Base-by-base conservation (phyloP, 2,888 invertebrate species). In the Sesia bembeciformis region DNA sequence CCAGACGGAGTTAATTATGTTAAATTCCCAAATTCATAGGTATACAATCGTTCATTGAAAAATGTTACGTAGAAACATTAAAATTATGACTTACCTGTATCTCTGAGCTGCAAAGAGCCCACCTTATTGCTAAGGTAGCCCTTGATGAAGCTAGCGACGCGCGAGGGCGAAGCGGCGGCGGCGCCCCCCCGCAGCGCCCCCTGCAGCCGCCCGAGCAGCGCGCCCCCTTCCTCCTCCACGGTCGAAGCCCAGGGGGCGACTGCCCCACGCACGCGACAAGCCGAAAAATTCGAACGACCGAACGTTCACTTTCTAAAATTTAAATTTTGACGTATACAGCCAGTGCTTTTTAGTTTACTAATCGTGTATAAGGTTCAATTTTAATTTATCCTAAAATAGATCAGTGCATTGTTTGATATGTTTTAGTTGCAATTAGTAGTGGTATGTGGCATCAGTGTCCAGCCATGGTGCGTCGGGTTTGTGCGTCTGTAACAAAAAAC, bases 91-190 rank as follows among this genome's bases (percentile, higher is more conserved):
- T 90, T 69, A 94, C 94, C 94, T 93, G 94, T 92, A 74, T 94
- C 94, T 74, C 93, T 91, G 53, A 92, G 90, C 84, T 93, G 91
- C 78, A 93, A 90, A 76, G 92, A 91, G 81, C 92, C 89, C 81
- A 93, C 90, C 73, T 93, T 91, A 83, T 91, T 92, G 75, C 92
- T 89, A 67, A 94, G 91, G 90, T 92, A 94, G 71, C 94, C 94
- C 77, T 92, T 91, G 83, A 94, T 92, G 85, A 93, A 93, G 86
- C 90, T 92, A 78, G 94, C 94, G 75, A 94, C 93, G 70, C 93
- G 91, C 79, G 92, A 91, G 68, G 93, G 93, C 77, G 93, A 92
- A 81, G 92, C 91, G 76, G 92, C 93, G 76, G 92, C 92, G 72
- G 92, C 92, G 77, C 93, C 91, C 81, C 93, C 93, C 67, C 93